phyloP scores from a whole-genome alignment of 1,140 invertebrate species.

The Conus betulinus region DNA sequence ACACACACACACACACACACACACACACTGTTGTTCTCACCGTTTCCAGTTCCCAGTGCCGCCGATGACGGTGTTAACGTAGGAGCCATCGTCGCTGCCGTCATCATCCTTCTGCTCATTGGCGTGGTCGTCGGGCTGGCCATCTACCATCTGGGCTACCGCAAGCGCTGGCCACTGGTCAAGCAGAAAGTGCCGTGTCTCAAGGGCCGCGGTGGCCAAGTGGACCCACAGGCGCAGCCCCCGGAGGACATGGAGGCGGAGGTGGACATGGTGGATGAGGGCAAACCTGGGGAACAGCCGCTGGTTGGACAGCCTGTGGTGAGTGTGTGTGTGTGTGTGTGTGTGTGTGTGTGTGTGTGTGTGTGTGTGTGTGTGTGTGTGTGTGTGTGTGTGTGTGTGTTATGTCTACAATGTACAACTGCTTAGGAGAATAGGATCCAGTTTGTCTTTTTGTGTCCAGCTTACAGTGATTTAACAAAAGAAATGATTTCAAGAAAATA shows the following conservation, averaged over 20 bases:
- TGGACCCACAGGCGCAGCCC: neutral
- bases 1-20: too few relatives aligned
- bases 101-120: neutral
- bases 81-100: neutral
- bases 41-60: neutral
- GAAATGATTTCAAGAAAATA: too few relatives aligned
- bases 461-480: too few relatives aligned
- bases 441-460: too few relatives aligned
- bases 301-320: neutral
- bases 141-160: conserved; percentile 21
- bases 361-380: too few relatives aligned
- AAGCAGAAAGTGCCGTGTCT: neutral
- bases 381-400: too few relatives aligned
- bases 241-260: neutral
- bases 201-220: neutral
- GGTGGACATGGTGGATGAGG: neutral
- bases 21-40: too few relatives aligned
- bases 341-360: too few relatives aligned
- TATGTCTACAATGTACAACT: too few relatives aligned
- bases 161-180: conserved; percentile 1
- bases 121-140: neutral
- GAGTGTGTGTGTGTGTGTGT: too few relatives aligned
- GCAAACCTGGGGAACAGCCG: neutral
- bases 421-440: too few relatives aligned
- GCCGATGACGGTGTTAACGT: neutral